Percentiles rank a stretch among this genome's conserved stretches.
Conservation (phyloP, 1,140 invertebrate genomes). For the Xylocopa sonorina region DNA sequence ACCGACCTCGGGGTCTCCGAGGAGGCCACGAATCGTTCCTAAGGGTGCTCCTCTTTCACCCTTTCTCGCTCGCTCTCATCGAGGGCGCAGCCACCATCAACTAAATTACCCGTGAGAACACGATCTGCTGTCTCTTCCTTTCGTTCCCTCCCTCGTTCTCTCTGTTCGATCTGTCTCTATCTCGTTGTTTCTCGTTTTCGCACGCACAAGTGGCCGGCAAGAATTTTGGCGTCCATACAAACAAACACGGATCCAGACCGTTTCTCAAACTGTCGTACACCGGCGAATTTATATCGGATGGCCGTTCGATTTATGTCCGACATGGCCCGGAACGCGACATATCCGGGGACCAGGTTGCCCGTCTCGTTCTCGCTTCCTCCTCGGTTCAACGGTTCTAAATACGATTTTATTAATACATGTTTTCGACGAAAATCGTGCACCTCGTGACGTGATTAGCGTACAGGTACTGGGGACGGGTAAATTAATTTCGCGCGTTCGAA, state of each 20-base stretch:
- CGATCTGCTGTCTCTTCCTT: not conserved
- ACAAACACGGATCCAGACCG: not conserved
- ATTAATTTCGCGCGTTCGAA: no score
- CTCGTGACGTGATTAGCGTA: not conserved
- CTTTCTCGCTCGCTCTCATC: constrained; percentile 18
- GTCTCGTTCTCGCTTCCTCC: not conserved
- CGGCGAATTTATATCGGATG: constrained; percentile 8
- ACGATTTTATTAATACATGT: constrained; percentile 17
- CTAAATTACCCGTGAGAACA: constrained; percentile 56
- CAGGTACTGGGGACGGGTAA: not conserved
- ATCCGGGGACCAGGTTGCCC: not conserved
- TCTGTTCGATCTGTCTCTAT: no score
- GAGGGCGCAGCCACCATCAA: constrained; percentile 64
- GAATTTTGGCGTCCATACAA: constrained; percentile 21
- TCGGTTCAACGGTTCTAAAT: not conserved
- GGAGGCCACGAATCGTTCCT: constrained; percentile 37
- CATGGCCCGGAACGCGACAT: not conserved
- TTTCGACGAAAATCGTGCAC: not conserved
- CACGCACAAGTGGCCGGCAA: not conserved
- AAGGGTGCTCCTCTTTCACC: constrained; percentile 32
- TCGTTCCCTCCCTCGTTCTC: not conserved
- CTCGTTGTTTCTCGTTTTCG: no score
- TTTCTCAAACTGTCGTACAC: constrained; percentile 11
- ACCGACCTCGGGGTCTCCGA: constrained; percentile 34
- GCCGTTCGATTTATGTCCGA: not conserved